phyloP scores from a whole-genome alignment of 2,888 invertebrate species.

The Dione juno region DNA sequence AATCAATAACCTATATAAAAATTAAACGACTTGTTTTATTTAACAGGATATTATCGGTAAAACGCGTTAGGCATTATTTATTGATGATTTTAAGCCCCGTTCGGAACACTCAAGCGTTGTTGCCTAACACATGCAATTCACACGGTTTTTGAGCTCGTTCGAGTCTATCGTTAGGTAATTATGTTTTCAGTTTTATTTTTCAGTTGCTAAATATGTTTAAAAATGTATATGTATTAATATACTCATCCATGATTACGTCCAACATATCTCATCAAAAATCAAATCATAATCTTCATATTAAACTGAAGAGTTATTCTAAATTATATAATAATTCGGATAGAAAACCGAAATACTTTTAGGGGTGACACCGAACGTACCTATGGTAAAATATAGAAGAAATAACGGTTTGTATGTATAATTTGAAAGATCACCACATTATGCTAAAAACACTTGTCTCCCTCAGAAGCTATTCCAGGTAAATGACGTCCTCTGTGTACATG shows the following conservation, averaged over 20 bases:
- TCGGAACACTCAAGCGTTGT: constrained; percentile 22
- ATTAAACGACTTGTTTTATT: constrained; percentile 12
- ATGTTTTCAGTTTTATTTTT: constrained; percentile 23
- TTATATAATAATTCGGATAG: background rate
- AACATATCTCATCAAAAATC: background rate
- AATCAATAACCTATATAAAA: constrained; percentile 4
- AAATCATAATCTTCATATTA: no score
- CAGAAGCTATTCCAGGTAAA: background rate
- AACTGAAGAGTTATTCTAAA: no score
- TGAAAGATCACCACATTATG: background rate
- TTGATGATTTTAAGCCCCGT: constrained; percentile 25
- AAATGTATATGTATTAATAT: background rate
- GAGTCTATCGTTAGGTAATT: constrained; percentile 25
- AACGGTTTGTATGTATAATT: constrained; percentile 1
- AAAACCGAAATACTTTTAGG: background rate
- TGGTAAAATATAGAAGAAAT: background rate
- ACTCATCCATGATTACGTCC: background rate
- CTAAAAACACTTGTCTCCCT: background rate
- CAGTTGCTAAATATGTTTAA: constrained; percentile 10
- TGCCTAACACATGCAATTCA: constrained; percentile 26
- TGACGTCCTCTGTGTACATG: background rate
- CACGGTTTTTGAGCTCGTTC: constrained; percentile 24
- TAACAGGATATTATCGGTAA: constrained; percentile 25
- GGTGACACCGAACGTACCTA: background rate
- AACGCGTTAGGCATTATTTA: constrained; percentile 16